Evolutionary conservation across 2,797 vertebrate genomes (phyloP).

Genomic region (Lacerta viridis): DNA sequence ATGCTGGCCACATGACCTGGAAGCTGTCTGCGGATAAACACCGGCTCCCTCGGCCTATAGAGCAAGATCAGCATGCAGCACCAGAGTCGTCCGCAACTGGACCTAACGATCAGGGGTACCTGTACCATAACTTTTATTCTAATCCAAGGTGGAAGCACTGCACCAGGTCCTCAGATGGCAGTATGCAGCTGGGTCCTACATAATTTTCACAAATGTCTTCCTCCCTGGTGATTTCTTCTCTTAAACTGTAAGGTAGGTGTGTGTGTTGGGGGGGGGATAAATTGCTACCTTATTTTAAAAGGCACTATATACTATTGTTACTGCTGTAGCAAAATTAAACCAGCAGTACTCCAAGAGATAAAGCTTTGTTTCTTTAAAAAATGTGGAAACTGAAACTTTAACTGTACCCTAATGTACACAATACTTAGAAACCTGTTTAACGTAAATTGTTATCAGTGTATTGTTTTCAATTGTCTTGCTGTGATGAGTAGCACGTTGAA

Average conservation of each 20-base stretch:
- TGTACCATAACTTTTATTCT: too few species aligned
- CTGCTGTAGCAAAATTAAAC: background rate
- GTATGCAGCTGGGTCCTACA: background rate
- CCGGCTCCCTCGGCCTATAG: too few species aligned
- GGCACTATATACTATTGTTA: background rate
- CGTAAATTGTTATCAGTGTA: background rate
- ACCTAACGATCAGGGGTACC: too few species aligned
- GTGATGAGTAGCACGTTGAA: background rate
- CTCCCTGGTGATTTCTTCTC: background rate
- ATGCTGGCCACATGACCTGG: too few species aligned
- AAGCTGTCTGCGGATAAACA: too few species aligned
- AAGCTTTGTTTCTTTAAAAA: background rate
- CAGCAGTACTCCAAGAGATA: background rate
- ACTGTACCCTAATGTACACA: background rate
- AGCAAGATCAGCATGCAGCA: too few species aligned
- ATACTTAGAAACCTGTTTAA: background rate
- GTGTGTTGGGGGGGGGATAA: too few species aligned
- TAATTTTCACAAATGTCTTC: background rate
- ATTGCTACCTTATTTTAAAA: background rate
- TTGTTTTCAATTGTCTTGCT: background rate
- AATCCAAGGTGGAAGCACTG: background rate
- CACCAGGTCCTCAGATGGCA: background rate
- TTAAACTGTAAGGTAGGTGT: background rate
- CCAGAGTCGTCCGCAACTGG: too few species aligned
- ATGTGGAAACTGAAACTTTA: background rate